These are phyloP conservation scores for Belgica antarctica DNA, from an alignment of 2,888 invertebrate genomes.

Conservation along the genomic window DNA sequence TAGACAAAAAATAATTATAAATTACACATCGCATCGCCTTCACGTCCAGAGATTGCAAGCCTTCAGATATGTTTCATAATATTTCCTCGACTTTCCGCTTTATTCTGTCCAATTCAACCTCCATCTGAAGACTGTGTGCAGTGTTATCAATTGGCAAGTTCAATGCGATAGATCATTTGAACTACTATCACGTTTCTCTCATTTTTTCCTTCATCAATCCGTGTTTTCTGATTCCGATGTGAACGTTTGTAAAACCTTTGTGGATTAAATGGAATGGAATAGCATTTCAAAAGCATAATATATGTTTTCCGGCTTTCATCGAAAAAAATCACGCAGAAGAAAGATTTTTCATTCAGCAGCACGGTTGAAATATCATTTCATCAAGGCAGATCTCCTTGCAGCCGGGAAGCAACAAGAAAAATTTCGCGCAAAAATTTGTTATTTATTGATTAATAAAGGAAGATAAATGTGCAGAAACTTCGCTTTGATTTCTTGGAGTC, in stretches of 20 bases:
- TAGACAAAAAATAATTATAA: background rate
- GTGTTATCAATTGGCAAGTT: conserved; percentile 28
- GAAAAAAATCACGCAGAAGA: conserved; percentile 28
- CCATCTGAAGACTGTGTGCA: background rate
- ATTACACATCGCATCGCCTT: conserved; percentile 2
- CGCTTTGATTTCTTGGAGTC: conserved; percentile 13
- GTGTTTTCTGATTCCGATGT: conserved; percentile 6
- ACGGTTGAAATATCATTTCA: conserved; percentile 14
- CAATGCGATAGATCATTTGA: conserved; percentile 39
- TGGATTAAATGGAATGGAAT: conserved; percentile 19
- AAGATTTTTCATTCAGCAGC: background rate
- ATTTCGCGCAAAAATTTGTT: background rate
- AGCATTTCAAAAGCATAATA: conserved; percentile 1
- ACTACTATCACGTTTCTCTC: conserved; percentile 34
- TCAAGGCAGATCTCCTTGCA: background rate
- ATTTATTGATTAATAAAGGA: conserved; percentile 16
- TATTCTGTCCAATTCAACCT: conserved; percentile 27
- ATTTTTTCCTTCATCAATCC: too few species aligned
- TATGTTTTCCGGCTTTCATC: conserved; percentile 26
- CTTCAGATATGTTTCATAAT: background rate
- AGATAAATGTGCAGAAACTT: conserved; percentile 21
- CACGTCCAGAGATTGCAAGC: background rate
- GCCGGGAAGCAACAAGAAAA: background rate
- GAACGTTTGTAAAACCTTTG: background rate
- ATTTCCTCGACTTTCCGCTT: conserved; percentile 19